Evolutionary conservation across 2,113 vertebrate genomes (phyloP), one percentile per base, ranked within the genome.

Genomic region (Tachycineta bicolor): DNA sequence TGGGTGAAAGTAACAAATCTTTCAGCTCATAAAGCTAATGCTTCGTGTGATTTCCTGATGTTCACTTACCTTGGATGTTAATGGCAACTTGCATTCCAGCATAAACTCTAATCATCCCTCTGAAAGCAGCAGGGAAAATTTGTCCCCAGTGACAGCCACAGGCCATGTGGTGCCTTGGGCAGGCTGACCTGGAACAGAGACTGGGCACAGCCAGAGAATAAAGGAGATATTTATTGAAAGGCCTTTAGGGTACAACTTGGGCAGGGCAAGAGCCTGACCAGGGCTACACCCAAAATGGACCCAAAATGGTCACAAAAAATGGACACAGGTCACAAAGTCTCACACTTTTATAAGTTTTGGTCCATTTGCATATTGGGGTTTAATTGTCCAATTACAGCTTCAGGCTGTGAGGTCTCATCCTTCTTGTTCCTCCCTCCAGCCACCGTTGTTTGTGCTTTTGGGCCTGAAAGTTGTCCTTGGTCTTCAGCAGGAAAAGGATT

Each of bases 1-100:
- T 93, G 75, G 59, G 75, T 74, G 82, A 71, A 83, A 93, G 75
- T 63, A 88, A 94, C 70, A 87, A 90, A 87, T 95, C 71, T 90
- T 87, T 76, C 70, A 93, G 67, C 84, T 96, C 85, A 86, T 93
- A 86, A 90, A 93, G 65, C 59, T 44, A 85, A 77, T 86, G 94
- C 75, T 94, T 95, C 0, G 0, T 95, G 6, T 93, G 67, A 88
- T 93, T 91, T 94, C 79, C 84, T 83, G 81, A 70, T 77, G 85
- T 60, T 96, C 82, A 59, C 90, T 91, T 90, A 87, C 87, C 70
- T 80, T 89, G 63, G 46, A 82, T 74, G 71, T 63, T 90, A 77
- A 80, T 88, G 84, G 84, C 73, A 74, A 7, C 50, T 33, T 55
- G 46, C 70, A 39, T 70, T 87, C 63, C 78, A 69, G 31, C 53